Evolutionary conservation across 2,888 invertebrate genomes (phyloP).

Genomic region (Aelia acuminata): DNA sequence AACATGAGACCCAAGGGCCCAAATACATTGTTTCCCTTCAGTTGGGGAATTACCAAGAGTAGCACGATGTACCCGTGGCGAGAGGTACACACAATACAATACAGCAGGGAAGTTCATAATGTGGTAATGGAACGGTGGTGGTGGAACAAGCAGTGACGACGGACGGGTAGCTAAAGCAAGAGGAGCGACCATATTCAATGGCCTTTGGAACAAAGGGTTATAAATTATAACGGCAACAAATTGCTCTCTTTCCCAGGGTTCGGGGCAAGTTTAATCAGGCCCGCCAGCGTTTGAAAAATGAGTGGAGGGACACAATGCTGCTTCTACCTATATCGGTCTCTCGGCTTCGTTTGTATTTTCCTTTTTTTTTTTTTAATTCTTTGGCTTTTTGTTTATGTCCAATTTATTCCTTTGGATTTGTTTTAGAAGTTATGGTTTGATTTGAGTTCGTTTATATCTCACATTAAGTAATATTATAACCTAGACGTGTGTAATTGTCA

Average conservation of each 20-base stretch:
- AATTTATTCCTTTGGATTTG: background rate
- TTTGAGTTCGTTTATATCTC: no score
- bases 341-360: background rate
- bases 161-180: background rate
- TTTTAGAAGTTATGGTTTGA: constrained; percentile 4
- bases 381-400: background rate
- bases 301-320: constrained; percentile 33
- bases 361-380: constrained; percentile 43
- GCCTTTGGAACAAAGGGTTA: constrained; percentile 39
- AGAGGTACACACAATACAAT: background rate
- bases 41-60: background rate
- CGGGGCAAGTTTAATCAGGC: constrained; percentile 39
- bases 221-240: constrained; percentile 49
- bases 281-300: constrained; percentile 47
- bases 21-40: background rate
- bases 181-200: constrained; percentile 14
- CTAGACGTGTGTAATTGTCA: no score
- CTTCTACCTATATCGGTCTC: constrained; percentile 29
- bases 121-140: background rate
- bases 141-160: background rate
- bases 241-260: constrained; percentile 41
- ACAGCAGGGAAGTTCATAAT: background rate
- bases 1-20: background rate
- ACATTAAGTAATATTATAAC: background rate
- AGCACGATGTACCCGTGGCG: background rate